Percentiles rank a stretch among this genome's conserved stretches.
phyloP scores from a whole-genome alignment of 2,113 vertebrate genomes.

The Ptilonorhynchus violaceus region DNA sequence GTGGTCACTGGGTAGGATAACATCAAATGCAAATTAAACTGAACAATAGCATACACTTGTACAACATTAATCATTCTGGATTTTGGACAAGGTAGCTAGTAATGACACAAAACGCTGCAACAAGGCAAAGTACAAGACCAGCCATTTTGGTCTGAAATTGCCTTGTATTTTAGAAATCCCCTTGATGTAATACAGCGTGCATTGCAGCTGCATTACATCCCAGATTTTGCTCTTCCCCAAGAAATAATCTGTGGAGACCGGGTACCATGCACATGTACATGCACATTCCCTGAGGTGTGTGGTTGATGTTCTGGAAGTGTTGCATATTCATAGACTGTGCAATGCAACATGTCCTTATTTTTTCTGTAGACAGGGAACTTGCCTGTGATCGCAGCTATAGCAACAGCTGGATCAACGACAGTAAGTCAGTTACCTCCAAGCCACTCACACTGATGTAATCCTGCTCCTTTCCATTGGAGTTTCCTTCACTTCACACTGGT shows the following conservation, averaged over 20 bases:
- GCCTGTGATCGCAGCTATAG: accelerated
- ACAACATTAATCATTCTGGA: slow-evolving; percentile 27
- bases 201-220: background rate
- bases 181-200: background rate
- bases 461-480: background rate
- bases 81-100: slow-evolving; percentile 7
- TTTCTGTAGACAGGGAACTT: background rate
- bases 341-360: background rate
- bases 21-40: slow-evolving; percentile 52
- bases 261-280: accelerated
- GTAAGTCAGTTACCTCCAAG: background rate
- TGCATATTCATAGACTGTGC: background rate
- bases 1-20: background rate
- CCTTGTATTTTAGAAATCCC: background rate
- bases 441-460: background rate
- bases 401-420: background rate
- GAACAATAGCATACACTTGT: background rate
- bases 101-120: slow-evolving; percentile 8
- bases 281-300: accelerated
- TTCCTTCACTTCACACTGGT: background rate
- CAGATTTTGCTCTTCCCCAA: background rate
- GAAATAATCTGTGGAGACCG: accelerated
- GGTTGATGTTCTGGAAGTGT: background rate
- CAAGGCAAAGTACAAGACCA: background rate
- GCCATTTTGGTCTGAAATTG: background rate